Percentiles rank a stretch among this genome's conserved stretches.
These are phyloP conservation scores for Mastigias papua DNA, from an alignment of 30 jellyfish, hydroid and myxozoan species.

Conservation along the genomic window DNA sequence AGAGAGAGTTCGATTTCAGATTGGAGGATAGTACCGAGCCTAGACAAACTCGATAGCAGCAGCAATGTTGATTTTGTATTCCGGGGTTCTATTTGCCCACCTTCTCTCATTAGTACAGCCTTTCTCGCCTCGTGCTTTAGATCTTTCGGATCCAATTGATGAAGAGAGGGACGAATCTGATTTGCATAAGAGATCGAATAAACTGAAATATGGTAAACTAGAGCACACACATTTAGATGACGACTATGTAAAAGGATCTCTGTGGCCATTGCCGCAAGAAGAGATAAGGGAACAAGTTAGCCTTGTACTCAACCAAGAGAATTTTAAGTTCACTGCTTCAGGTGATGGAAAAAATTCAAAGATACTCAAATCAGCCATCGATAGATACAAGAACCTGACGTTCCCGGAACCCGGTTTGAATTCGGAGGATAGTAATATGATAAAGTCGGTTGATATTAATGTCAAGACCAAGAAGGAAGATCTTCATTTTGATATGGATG, in stretches of 20 bases:
- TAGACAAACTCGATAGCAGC: neutral
- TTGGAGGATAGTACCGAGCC: too few relatives aligned
- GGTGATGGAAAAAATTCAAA: conserved; percentile 1
- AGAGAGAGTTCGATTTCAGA: too few relatives aligned
- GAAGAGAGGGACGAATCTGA: conserved; percentile 14
- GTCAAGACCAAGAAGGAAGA: conserved; percentile 19
- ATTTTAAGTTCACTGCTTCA: conserved; percentile 42
- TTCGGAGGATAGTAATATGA: neutral
- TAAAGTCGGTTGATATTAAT: conserved; percentile 26
- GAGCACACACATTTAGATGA: conserved; percentile 61
- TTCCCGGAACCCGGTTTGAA: conserved; percentile 60
- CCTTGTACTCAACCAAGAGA: conserved; percentile 30
- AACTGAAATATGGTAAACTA: conserved; percentile 52
- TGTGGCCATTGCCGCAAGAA: conserved; percentile 85
- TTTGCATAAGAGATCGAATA: conserved; percentile 35
- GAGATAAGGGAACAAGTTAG: conserved; percentile 44
- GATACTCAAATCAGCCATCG: conserved; percentile 56
- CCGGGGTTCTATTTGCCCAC: neutral
- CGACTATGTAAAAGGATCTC: conserved; percentile 67
- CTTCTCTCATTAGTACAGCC: neutral
- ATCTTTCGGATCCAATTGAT: conserved; percentile 19
- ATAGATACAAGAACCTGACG: conserved; percentile 57
- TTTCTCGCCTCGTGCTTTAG: neutral
- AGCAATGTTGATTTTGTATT: neutral
- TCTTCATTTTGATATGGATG: conserved; percentile 69